Evolutionary conservation across 1,140 invertebrate species (phyloP).

Genomic region (Drosophila equinoxialis): DNA sequence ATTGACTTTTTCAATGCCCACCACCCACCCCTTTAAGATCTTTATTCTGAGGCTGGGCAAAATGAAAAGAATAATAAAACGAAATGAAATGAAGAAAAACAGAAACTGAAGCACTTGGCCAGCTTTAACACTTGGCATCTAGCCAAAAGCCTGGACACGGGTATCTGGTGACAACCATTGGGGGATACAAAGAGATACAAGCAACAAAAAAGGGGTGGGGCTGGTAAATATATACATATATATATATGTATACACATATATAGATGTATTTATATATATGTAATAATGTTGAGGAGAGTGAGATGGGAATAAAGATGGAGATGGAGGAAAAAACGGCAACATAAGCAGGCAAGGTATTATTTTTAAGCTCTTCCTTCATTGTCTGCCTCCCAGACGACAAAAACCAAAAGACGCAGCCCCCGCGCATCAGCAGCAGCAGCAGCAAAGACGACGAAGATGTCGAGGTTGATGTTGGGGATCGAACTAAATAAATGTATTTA

Average conservation of each 20-base stretch:
- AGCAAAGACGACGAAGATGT: slow-evolving; percentile 41
- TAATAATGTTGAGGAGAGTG: slow-evolving; percentile 46
- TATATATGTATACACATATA: too few relatives aligned
- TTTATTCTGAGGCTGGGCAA: neutral
- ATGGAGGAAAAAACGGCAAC: slow-evolving; percentile 53
- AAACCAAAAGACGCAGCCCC: slow-evolving; percentile 27
- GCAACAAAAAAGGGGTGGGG: slow-evolving; percentile 21
- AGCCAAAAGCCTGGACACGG: slow-evolving; percentile 50
- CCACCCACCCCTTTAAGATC: neutral
- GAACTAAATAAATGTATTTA: slow-evolving; percentile 81
- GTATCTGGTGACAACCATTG: slow-evolving; percentile 65
- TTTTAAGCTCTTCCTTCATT: slow-evolving; percentile 80
- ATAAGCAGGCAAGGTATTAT: slow-evolving; percentile 79
- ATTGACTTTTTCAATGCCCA: neutral
- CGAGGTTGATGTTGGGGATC: slow-evolving; percentile 64
- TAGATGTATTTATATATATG: slow-evolving; percentile 26
- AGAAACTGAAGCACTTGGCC: slow-evolving; percentile 64
- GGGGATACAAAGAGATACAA: slow-evolving; percentile 10
- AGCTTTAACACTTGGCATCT: slow-evolving; percentile 69
- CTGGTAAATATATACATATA: neutral
- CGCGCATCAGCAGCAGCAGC: neutral
- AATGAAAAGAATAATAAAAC: slow-evolving; percentile 1
- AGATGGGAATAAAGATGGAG: neutral
- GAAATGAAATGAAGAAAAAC: neutral
- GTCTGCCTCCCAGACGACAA: slow-evolving; percentile 64